Percentiles rank a stretch among this genome's conserved stretches.
phyloP scores from a whole-genome alignment of 2,113 vertebrate genomes.

The Hydropotes inermis region DNA sequence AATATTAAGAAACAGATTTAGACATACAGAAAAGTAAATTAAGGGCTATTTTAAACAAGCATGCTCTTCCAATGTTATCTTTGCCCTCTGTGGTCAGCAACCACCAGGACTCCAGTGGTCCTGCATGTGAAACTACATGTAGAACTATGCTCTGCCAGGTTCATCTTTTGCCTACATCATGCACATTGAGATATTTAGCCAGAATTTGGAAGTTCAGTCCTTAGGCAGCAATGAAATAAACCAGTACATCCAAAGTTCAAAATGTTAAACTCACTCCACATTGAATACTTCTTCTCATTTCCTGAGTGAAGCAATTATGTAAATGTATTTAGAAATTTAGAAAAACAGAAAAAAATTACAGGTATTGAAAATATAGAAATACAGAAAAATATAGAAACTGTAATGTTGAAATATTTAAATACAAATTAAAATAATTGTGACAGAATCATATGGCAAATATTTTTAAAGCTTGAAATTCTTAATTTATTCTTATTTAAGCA shows the following conservation, averaged over 20 bases:
- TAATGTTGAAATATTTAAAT: neutral
- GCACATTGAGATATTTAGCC: neutral
- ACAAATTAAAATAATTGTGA: neutral
- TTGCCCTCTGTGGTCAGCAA: neutral
- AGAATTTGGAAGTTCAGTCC: neutral
- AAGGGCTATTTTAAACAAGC: neutral
- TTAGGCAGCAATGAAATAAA: neutral
- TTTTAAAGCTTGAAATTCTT: neutral
- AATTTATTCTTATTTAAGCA: neutral
- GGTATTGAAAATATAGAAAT: neutral
- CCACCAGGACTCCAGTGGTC: neutral
- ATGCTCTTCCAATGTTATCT: accelerated
- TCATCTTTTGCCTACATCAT: neutral
- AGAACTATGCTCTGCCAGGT: neutral
- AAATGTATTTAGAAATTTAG: neutral
- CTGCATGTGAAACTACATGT: accelerated
- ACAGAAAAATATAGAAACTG: neutral
- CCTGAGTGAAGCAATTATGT: neutral
- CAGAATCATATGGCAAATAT: neutral
- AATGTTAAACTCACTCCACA: neutral
- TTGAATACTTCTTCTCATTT: neutral
- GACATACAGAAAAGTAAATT: neutral
- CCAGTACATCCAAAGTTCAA: neutral
- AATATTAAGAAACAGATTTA: neutral
- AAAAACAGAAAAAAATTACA: neutral